A percentile compares a stretch with the other conserved stretches of the same genome.
phyloP scores from a whole-genome alignment of 2,113 vertebrate genomes.

The sheep (Ovis aries) region DNA sequence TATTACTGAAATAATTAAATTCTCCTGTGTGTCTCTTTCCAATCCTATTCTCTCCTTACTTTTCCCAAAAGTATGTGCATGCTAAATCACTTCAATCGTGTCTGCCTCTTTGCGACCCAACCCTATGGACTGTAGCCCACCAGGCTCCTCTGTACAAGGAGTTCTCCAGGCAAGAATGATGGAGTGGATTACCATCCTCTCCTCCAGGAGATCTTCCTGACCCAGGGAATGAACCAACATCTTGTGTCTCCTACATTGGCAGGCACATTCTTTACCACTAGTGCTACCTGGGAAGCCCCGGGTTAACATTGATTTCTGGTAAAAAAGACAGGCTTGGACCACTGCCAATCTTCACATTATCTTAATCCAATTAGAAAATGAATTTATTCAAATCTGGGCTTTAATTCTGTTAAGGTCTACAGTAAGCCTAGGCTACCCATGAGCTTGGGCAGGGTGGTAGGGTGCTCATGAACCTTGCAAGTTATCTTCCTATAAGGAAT shows the following conservation, averaged over 20 bases:
- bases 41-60: not conserved
- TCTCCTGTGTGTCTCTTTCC: not conserved
- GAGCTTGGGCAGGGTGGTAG: not conserved
- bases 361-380: constrained; percentile 2
- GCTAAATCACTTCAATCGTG: no score
- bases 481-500: not conserved
- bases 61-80: not conserved
- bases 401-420: not conserved
- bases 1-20: not conserved
- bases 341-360: not conserved
- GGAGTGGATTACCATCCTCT: no score
- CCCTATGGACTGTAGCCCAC: no score
- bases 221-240: no score
- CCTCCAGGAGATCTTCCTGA: no score
- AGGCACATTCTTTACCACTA: no score
- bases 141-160: no score
- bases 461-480: not conserved
- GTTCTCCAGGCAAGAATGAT: no score
- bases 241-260: no score
- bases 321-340: not conserved
- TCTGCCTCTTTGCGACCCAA: no score
- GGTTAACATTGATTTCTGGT: not conserved
- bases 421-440: not conserved
- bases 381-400: not conserved
- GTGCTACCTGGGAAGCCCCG: no score